Conservation (phyloP, 1,140 invertebrate species). For the Drosophila navojoa region DNA sequence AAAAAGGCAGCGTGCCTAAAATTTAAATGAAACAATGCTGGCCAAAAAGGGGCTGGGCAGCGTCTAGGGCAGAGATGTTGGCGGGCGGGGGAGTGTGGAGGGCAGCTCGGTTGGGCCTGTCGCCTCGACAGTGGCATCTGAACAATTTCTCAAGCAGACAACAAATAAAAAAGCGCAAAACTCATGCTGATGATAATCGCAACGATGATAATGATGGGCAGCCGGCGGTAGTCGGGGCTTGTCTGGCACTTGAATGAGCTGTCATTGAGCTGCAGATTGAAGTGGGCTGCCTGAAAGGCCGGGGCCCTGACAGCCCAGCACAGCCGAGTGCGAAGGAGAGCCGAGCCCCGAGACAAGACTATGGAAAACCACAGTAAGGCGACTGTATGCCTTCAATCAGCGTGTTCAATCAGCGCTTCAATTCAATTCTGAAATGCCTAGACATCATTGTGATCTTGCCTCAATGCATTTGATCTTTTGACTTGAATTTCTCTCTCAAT, state of each 20-base stretch:
- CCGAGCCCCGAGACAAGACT: not conserved
- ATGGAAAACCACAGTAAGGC: not conserved
- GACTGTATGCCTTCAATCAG: conserved; percentile 8
- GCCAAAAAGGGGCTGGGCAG: conserved; percentile 39
- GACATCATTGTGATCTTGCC: no score
- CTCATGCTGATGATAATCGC: conserved; percentile 17
- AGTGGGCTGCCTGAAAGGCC: not conserved
- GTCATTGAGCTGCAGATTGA: conserved; percentile 30
- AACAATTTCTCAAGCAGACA: conserved; percentile 75
- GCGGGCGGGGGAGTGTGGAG: not conserved
- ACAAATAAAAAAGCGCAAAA: conserved; percentile 57
- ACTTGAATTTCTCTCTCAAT: no score
- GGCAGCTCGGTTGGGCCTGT: no score
- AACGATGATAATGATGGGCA: conserved; percentile 29
- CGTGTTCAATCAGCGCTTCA: not conserved
- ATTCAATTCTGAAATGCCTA: no score
- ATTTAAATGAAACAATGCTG: conserved; percentile 71
- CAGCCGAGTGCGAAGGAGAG: not conserved
- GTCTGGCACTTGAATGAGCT: conserved; percentile 41
- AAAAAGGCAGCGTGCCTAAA: conserved; percentile 75
- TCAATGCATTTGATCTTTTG: no score
- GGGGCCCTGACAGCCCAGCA: not conserved
- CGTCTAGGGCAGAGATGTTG: conserved; percentile 13
- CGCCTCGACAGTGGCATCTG: conserved; percentile 57
- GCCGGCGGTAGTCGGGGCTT: conserved; percentile 24